These are phyloP conservation scores for Drosophila rufa DNA, from an alignment of 1,140 invertebrate species.

Conservation along the genomic window DNA sequence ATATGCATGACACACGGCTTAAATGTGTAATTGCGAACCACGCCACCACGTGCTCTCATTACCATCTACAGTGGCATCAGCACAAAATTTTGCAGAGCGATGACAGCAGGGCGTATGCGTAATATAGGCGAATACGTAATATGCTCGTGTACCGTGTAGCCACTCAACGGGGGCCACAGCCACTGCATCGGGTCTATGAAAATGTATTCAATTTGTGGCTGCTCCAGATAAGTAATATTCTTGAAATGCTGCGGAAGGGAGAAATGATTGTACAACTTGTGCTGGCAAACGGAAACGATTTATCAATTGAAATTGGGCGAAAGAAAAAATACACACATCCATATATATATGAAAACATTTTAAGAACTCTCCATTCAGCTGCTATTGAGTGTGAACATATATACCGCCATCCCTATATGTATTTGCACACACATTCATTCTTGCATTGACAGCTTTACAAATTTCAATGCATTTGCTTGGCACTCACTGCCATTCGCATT, in stretches of 20 bases:
- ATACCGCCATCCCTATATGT: conserved; percentile 12
- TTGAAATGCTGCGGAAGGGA: conserved; percentile 17
- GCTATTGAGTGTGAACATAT: conserved; percentile 31
- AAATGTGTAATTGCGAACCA: conserved; percentile 73
- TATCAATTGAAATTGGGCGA: conserved; percentile 42
- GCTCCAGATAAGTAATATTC: conserved; percentile 45
- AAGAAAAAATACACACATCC: conserved; percentile 16
- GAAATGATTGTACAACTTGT: conserved; percentile 21
- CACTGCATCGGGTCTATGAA: conserved; percentile 15
- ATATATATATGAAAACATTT: conserved; percentile 25
- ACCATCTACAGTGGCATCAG: conserved; percentile 35
- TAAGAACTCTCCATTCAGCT: conserved; percentile 42
- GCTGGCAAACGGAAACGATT: conserved; percentile 43
- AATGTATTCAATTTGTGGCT: conserved; percentile 33
- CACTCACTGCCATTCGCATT: conserved; percentile 52
- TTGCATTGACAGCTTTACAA: conserved; percentile 58
- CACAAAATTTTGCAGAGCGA: conserved; percentile 40
- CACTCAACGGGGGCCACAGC: conserved; percentile 4
- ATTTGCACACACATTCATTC: conserved; percentile 25
- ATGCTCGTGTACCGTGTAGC: conserved; percentile 1
- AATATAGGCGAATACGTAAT: conserved; percentile 42
- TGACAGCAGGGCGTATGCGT: conserved; percentile 57
- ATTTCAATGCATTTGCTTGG: conserved; percentile 59
- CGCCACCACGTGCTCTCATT: conserved; percentile 59
- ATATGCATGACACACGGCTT: conserved; percentile 80